Percentiles rank a stretch among this genome's conserved stretches.
Conservation (phyloP, 2,888 invertebrate species). For the Octonoba sinensis region DNA sequence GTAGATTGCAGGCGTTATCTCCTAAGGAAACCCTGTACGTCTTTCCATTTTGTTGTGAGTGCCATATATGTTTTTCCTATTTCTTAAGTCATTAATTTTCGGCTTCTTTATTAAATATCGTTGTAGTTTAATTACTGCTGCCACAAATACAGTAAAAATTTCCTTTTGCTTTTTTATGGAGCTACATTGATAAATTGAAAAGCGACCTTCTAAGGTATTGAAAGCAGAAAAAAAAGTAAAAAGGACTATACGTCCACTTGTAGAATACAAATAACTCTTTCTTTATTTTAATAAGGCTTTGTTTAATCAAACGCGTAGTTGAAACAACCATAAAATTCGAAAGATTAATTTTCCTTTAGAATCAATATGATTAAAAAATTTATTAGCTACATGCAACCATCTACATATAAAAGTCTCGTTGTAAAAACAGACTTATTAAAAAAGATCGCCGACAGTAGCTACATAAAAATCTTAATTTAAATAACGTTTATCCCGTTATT, state of each 20-base stretch:
- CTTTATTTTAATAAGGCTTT: conserved; percentile 5
- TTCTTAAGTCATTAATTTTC: too few species aligned
- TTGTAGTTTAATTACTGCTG: too few species aligned
- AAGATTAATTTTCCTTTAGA: conserved; percentile 34
- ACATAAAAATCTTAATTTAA: conserved; percentile 63
- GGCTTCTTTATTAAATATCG: too few species aligned
- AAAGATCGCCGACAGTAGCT: conserved; percentile 28
- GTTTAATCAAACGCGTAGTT: conserved; percentile 15
- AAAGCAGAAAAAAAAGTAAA: too few species aligned
- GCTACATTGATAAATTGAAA: too few species aligned
- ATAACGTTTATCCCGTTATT: conserved; percentile 56
- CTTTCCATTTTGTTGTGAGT: too few species aligned
- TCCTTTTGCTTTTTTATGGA: too few species aligned
- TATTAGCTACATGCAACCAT: conserved; percentile 22
- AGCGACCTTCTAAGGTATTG: too few species aligned
- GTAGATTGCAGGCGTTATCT: too few species aligned
- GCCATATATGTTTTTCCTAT: too few species aligned
- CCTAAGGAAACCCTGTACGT: too few species aligned
- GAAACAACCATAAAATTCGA: conserved; percentile 24
- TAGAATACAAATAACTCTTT: conserved; percentile 11
- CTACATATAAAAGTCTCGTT: conserved; percentile 33
- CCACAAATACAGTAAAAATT: too few species aligned
- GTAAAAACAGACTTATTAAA: conserved; percentile 56
- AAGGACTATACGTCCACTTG: neutral
- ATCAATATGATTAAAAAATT: conserved; percentile 45